Conservation (phyloP, 2,888 invertebrate species). For the Heliconius aoede region DNA sequence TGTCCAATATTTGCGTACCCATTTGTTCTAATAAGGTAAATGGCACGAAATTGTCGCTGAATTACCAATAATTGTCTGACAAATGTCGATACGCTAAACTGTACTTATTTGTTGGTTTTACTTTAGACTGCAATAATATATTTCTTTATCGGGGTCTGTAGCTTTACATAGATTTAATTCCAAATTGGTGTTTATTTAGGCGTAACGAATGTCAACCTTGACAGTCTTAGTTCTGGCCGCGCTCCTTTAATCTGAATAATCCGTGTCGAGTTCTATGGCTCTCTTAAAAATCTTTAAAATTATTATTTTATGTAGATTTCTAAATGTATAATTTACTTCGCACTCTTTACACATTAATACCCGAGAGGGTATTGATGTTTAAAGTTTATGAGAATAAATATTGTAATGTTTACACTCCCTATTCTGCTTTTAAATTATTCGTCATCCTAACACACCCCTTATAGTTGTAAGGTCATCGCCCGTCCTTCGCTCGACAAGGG, state of each 20-base stretch:
- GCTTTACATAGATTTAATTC: slow-evolving; percentile 1
- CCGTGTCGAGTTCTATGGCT: slow-evolving; percentile 1
- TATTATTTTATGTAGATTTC: not conserved
- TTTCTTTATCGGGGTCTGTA: not conserved
- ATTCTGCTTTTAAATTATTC: slow-evolving; percentile 27
- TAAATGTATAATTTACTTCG: not conserved
- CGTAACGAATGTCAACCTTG: slow-evolving; percentile 27
- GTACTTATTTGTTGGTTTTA: slow-evolving; percentile 2
- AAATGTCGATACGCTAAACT: not conserved
- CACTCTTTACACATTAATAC: not conserved
- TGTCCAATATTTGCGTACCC: slow-evolving; percentile 37
- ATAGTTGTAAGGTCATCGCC: slow-evolving; percentile 59
- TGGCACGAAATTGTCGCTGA: slow-evolving; percentile 42
- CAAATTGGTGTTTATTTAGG: slow-evolving; percentile 15
- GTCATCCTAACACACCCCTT: slow-evolving; percentile 50
- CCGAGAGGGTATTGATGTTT: too few relatives aligned
- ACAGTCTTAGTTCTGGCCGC: slow-evolving; percentile 18
- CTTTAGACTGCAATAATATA: not conserved
- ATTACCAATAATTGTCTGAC: slow-evolving; percentile 22
- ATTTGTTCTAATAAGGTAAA: slow-evolving; percentile 41
- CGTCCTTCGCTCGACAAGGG: slow-evolving; percentile 67
- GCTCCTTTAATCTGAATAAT: slow-evolving; percentile 26
- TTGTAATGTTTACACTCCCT: not conserved
- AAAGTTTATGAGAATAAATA: too few relatives aligned
- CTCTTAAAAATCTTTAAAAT: not conserved